Evolutionary conservation across 2,888 invertebrate genomes (phyloP).

Genomic region (Caenorhabditis plicata): DNA sequence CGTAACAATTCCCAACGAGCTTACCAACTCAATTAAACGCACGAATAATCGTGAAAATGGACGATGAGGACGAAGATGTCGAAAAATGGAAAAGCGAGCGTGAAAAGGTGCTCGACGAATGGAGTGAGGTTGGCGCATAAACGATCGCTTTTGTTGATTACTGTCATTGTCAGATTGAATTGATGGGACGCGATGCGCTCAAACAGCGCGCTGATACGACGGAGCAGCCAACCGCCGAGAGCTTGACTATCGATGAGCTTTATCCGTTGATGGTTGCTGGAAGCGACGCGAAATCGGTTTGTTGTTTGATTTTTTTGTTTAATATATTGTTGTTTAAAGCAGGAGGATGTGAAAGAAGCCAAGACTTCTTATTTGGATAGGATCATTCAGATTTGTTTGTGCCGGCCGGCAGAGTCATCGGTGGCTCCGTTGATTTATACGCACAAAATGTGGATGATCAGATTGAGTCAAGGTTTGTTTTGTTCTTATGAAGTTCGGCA

Average conservation of each 20-base stretch:
- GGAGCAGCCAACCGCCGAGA: slow-evolving; percentile 10
- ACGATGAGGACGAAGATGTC: slow-evolving; percentile 25
- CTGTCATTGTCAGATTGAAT: slow-evolving; percentile 19
- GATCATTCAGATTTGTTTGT: slow-evolving; percentile 23
- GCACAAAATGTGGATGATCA: slow-evolving; percentile 14
- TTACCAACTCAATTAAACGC: too few relatives aligned
- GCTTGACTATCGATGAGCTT: slow-evolving; percentile 9
- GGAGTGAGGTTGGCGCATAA: slow-evolving; percentile 35
- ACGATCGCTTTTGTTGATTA: slow-evolving; percentile 1
- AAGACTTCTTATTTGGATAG: slow-evolving; percentile 13
- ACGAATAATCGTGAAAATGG: too few relatives aligned
- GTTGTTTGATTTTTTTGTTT: too few relatives aligned
- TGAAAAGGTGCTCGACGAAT: slow-evolving; percentile 36
- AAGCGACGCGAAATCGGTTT: too few relatives aligned
- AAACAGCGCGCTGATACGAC: slow-evolving; percentile 9
- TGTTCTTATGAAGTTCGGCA: neutral
- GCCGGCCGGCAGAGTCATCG: slow-evolving; percentile 12
- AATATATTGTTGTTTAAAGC: too few relatives aligned
- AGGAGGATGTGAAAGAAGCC: neutral
- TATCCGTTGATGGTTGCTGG: slow-evolving; percentile 12
- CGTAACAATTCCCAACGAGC: too few relatives aligned
- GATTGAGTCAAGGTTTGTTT: slow-evolving; percentile 7
- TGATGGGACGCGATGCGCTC: slow-evolving; percentile 22
- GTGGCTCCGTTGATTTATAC: slow-evolving; percentile 14
- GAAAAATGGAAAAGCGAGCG: slow-evolving; percentile 34